Evolutionary conservation across 2,113 vertebrate species (phyloP), one percentile per base, ranked within the genome.

Genomic region (Paradisaea rubra): DNA sequence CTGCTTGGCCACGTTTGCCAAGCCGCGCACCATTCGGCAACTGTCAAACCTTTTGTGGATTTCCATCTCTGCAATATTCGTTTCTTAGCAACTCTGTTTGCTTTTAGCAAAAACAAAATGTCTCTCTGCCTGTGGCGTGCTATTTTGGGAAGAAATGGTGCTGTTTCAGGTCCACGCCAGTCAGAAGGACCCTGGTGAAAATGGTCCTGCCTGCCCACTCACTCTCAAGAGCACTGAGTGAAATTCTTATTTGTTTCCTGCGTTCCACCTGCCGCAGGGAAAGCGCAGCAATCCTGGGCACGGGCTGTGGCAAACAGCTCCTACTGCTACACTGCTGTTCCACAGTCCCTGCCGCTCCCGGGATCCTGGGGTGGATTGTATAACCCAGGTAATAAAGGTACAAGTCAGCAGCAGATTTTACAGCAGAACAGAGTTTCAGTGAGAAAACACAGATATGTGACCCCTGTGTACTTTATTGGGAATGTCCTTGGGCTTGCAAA

Each of bases 31-130:
- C 4, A 3, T 78, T 96, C 41, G 4, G 95, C 88, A 81, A 95
- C 92, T 81, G 83, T 91, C 88, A 79, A 81, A 56, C 83, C 93
- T 94, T 95, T 82, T 78, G 85, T 92, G 96, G 93, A 57, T 95
- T 97, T 95, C 96, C 92, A 31, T 95, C 94, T 84, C 94, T 83
- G 91, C 86, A 63, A 91, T 86, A 69, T 81, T 81, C 44, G 97
- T 97, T 97, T 89, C 97, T 97, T 96, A 97, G 97, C 97, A 97
- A 97, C 97, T 94, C 92, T 94, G 91, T 95, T 96, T 96, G 92
- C 92, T 88, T 96, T 96, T 85, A 95, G 94, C 89, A 92, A 94
- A 95, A 94, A 91, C 96, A 95, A 96, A 95, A 96, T 96, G 95
- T 95, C 92, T 96, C 94, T 96, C 94, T 96, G 94, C 96, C 95